These are phyloP conservation scores for Ceratosolen fusciceps DNA, from an alignment of 1,140 invertebrate genomes.

Conservation along the genomic window DNA sequence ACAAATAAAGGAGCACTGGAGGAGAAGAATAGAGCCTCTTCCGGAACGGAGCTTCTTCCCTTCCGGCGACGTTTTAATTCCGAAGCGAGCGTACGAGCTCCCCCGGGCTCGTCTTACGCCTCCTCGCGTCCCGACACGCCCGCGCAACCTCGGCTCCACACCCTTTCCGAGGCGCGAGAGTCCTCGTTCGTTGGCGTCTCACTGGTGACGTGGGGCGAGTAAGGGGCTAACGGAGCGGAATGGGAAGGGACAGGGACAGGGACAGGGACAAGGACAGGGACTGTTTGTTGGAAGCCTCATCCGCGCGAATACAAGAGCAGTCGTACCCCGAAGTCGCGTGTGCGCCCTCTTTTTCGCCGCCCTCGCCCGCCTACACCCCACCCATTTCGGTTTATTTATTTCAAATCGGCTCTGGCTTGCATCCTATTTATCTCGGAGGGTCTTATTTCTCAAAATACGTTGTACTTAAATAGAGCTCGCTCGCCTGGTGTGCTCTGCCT, in stretches of 20 bases:
- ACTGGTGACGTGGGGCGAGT: too few species aligned
- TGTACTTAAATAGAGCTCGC: conserved; percentile 37
- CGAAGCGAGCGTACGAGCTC: background rate
- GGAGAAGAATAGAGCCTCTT: background rate
- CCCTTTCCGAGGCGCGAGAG: conserved; percentile 5
- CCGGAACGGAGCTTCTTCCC: background rate
- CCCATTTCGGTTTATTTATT: background rate
- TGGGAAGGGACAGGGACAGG: background rate
- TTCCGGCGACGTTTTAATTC: conserved; percentile 38
- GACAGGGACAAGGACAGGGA: too few species aligned
- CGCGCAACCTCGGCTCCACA: background rate
- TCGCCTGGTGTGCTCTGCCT: background rate
- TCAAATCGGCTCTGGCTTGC: background rate
- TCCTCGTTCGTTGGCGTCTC: too few species aligned
- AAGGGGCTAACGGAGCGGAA: too few species aligned
- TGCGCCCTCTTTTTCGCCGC: background rate
- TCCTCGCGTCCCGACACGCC: background rate
- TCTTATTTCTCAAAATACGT: conserved; percentile 22
- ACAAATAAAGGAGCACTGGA: background rate
- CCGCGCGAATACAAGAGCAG: conserved; percentile 28
- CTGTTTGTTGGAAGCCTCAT: conserved; percentile 42
- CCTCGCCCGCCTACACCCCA: background rate
- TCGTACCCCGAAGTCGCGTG: background rate
- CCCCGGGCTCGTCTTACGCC: background rate
- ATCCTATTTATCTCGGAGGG: conserved; percentile 39